phyloP scores from a whole-genome alignment of 2,113 vertebrate genomes.

The Petromus typicus region DNA sequence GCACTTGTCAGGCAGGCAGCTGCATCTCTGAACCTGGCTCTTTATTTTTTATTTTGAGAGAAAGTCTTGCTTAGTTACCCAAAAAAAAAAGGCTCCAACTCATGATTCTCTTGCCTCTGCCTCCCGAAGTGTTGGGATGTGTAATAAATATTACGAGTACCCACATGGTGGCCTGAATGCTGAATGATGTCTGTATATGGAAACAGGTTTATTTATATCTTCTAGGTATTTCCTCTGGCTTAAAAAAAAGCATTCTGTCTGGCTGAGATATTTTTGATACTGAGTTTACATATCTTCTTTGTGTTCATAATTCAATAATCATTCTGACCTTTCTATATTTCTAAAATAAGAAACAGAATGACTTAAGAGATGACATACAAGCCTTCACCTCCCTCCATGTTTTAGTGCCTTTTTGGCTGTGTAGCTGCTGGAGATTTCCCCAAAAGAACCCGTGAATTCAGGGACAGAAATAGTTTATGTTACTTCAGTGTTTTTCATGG shows the following conservation, averaged over 20 bases:
- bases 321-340: background rate
- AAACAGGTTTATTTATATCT: background rate
- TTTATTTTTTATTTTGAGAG: background rate
- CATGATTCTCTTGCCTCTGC: background rate
- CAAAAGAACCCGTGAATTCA: background rate
- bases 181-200: background rate
- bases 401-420: slow-evolving; percentile 11
- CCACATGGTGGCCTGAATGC: background rate
- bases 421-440: background rate
- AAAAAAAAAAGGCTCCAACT: background rate
- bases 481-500: slow-evolving; percentile 16
- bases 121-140: background rate
- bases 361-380: background rate
- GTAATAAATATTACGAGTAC: background rate
- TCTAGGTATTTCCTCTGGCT: background rate
- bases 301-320: slow-evolving; percentile 39
- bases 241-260: slow-evolving; percentile 29
- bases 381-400: background rate
- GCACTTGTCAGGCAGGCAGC: too few relatives aligned
- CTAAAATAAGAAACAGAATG: slow-evolving; percentile 36
- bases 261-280: slow-evolving; percentile 20
- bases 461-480: slow-evolving; percentile 11
- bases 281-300: slow-evolving; percentile 40
- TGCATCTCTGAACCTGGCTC: background rate
- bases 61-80: background rate